phyloP scores from a whole-genome alignment of 2,888 invertebrate species.

The Halictus ligatus region DNA sequence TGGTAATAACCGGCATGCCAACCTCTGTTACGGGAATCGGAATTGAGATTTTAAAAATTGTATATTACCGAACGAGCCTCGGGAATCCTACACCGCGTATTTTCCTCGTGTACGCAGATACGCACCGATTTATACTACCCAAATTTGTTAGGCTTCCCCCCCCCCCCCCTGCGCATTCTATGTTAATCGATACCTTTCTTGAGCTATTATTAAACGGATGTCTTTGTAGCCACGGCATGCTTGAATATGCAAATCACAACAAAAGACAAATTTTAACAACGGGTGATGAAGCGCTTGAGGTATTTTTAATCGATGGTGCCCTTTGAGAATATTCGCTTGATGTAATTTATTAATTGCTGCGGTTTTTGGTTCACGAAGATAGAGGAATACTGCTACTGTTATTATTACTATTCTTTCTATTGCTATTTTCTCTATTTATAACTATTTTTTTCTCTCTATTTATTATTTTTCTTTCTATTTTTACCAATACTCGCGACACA shows the following conservation, averaged over 20 bases:
- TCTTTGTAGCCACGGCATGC: neutral
- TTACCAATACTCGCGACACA: too few species aligned
- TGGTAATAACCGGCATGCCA: neutral
- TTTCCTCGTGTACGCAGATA: too few species aligned
- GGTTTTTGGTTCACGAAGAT: neutral
- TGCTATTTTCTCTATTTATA: too few species aligned
- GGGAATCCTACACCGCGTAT: too few species aligned
- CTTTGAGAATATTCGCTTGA: neutral
- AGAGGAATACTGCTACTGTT: too few species aligned
- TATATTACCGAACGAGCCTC: neutral
- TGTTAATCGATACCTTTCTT: conserved; percentile 5
- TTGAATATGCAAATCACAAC: neutral
- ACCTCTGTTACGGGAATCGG: neutral
- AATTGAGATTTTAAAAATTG: neutral
- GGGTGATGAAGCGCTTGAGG: neutral
- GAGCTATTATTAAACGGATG: neutral
- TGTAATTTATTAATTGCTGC: neutral
- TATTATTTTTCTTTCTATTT: too few species aligned
- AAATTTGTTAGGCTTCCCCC: neutral
- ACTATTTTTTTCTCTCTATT: too few species aligned
- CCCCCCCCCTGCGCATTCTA: neutral
- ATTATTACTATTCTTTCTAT: too few species aligned
- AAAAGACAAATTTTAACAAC: neutral
- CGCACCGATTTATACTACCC: neutral
- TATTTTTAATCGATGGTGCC: neutral